A percentile compares a stretch with the other conserved stretches of the same genome.
Conservation (phyloP, 2,888 invertebrate species). For the Bursaphelenchus okinawaensis region DNA sequence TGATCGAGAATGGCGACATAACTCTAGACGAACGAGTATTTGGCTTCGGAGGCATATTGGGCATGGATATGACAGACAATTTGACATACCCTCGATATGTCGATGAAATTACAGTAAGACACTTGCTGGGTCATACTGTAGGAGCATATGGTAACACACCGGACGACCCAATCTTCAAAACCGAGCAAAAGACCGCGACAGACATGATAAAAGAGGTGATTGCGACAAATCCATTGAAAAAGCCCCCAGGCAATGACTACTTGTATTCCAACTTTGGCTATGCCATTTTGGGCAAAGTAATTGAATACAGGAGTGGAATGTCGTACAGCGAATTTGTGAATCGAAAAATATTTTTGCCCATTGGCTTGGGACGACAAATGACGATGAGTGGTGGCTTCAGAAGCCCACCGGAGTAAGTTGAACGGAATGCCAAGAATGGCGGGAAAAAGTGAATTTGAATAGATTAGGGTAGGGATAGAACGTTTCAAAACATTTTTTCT, state of each 20-base stretch:
- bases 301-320: conserved; percentile 7
- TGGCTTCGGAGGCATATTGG: conserved; percentile 9
- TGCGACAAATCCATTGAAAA: background rate
- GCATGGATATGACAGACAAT: conserved; percentile 6
- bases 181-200: background rate
- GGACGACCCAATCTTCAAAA: conserved; percentile 5
- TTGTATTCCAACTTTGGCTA: conserved; percentile 18
- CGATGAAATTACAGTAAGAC: conserved; percentile 15
- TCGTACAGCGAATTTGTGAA: conserved; percentile 14
- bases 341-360: conserved; percentile 6
- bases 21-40: conserved; percentile 14
- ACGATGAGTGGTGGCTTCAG: background rate
- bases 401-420: conserved; percentile 3
- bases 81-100: conserved; percentile 1
- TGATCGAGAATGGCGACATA: conserved; percentile 11
- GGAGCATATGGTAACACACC: conserved; percentile 13
- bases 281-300: conserved; percentile 13
- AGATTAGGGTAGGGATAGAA: too few relatives aligned
- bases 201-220: conserved; percentile 6
- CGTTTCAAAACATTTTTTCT: too few relatives aligned
- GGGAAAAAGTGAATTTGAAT: too few relatives aligned
- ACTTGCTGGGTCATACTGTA: conserved; percentile 16
- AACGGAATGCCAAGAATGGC: too few relatives aligned
- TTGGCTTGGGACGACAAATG: conserved; percentile 10
- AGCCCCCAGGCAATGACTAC: conserved; percentile 11